Evolutionary conservation across 1,140 invertebrate species (phyloP), one percentile per base, ranked within the genome.

Genomic region (Drosophila kikkawai): DNA sequence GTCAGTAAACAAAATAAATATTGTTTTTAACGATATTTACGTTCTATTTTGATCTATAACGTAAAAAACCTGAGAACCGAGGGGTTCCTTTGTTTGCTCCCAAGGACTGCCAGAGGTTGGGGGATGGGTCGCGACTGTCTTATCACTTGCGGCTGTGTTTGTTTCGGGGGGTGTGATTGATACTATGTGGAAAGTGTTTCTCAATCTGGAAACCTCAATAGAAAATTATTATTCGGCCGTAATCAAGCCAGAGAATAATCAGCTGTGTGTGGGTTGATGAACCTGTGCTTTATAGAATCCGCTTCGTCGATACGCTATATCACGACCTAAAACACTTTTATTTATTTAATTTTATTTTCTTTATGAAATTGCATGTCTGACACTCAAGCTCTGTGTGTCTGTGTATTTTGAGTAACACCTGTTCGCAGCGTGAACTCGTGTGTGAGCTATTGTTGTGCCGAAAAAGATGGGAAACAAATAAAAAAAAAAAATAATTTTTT

Each of bases 371-470:
- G 61, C 32, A 67, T 56, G 55, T 11, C 45, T 76, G 26, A 59
- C 45, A 75, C 57, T 57, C n/a, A 13, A 45, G 37, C 64, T 45
- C 13, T 55, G 34, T 47, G 26, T 79, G 51, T 59, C 9, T 63
- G 39, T 53, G 58, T 69, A 77, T 84, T 80, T 77, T 50, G 69
- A 64, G 68, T 75, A 78, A 75, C 84, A 87, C 84, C 84, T 88
- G 84, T 88, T 88, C 50, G 48, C 45, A 45, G 58, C 19, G 17
- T 42, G 44, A 26, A 58, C 19, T 34, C 47, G 44, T 71, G 41
- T 61, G 15, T 64, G 44, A 68, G 59, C 36, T 59, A 32, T 61
- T 59, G 57, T 59, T 81, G 75, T 74, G 61, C 57, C 41, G 63
- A 55, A 58, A 50, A 57, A 17, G 26, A 50, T 17, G 57, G 19